Base-by-base conservation (phyloP, 1,140 invertebrate species). In the Zaprionus gabonicus region DNA sequence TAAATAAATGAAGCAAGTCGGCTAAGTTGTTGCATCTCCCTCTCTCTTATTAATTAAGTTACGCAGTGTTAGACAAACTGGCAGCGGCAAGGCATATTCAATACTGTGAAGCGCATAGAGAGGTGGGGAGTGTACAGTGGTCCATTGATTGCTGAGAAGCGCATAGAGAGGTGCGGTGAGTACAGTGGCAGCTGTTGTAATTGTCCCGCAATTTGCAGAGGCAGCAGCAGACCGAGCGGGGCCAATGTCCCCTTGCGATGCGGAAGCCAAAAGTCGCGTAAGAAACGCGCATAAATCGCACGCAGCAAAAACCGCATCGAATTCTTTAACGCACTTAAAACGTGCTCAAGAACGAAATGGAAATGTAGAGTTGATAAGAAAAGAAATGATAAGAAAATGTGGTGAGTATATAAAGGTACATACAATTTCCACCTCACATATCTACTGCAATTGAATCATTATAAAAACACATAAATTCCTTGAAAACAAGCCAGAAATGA, bases 1-100 rank as follows among this genome's bases (percentile, higher is more conserved):
- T 90, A 75, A 85, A 88, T 88, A 85, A 88, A 90, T 79, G 75
- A 73, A 62, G 64, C 63, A 62, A 77, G 64, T 73, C 66, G 76
- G 65, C 71, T 70, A 68, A 57, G 38, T 41, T 53, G 46, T 31
- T 46, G 31, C 15, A n/a, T 28, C 27, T 53, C 44, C 46, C 55
- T 49, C 56, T 70, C 60, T 41, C 70, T 17, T 55, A 66, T 83
- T 86, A 88, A 86, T 86, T 86, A 87, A 88, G 77, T 86, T 82
- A 71, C 57, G 72, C 68, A 76, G 63, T 65, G 78, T 69, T 67
- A 62, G 58, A 63, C 38, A 55, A 77, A 74, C 64, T 76, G 53
- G 64, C 46, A 46, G 64, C 51, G 56, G 10, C 7, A 36, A 41
- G 25, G 7, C 38, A 0, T 7, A 3, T 46, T 7, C 2, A 17